Evolutionary conservation across 2,797 vertebrate species (phyloP), one percentile per base, ranked within the genome.

Genomic region (Zalophus californianus): DNA sequence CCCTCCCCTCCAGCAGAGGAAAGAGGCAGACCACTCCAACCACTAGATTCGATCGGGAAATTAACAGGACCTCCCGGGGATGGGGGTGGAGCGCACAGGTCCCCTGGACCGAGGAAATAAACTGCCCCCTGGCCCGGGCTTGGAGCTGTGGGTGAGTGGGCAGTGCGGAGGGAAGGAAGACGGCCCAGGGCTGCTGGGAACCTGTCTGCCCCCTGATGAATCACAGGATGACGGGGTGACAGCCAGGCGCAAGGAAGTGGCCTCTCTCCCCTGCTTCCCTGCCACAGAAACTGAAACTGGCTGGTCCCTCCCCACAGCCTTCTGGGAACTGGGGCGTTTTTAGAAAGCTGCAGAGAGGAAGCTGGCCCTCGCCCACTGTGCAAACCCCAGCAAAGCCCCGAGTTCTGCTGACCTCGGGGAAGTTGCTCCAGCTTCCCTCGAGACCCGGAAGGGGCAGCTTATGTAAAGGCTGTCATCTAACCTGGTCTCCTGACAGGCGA

Each of bases 281-380:
- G 93, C 16, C 96, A 73, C 91, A 86, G 94, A 97, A 97, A 97
- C 92, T 1, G 44, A 97, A 94, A 97, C 95, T 25, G 1, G 2
- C n/a, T 15, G 70, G 58, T 78, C 70, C 88, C 79, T 92, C 35
- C 60, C 50, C 20, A 4, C 72, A 86, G 97, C 93, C 60, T 96
- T 91, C 89, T 90, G 91, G 96, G 89, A 97, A 95, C 93, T 54
- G 16, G 82, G 54, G 78, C 41, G 3, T 92, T 95, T 97, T 97
- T 89, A 95, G 95, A 97, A 98, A 96, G 94, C 89, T 4, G 32
- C 72, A 16, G 73, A 96, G 95, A 94, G 96, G 97, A 97, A 98
- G 94, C n/a, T 0, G 85, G 82, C 60, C 75, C 48, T 77, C 7
- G 3, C 23, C 85, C 6, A 16, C 60, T 23, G 35, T 5, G 75